Conservation (phyloP, 2,113 vertebrate genomes). For the Syrmaticus mikado region DNA sequence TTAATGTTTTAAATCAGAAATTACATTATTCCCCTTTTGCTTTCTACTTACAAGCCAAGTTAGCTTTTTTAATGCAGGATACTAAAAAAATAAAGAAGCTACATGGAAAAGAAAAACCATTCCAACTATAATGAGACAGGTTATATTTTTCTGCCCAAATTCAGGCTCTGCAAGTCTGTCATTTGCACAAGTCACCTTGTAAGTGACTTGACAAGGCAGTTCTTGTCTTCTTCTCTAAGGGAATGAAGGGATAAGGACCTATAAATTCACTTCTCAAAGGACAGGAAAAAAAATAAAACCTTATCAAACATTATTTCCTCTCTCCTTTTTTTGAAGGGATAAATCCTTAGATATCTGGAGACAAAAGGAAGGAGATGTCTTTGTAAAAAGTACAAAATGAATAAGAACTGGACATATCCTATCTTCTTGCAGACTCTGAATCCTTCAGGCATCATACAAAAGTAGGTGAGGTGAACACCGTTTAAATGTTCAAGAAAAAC, state of each 20-base stretch:
- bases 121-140: not conserved
- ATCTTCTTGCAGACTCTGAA: conserved; percentile 2
- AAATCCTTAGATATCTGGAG: not conserved
- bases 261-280: not conserved
- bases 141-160: not conserved
- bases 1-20: not conserved
- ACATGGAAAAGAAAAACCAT: not conserved
- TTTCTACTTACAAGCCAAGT: not conserved
- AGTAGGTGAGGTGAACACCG: not conserved
- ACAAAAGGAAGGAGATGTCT: not conserved
- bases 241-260: not conserved
- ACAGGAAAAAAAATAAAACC: not conserved
- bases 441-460: not conserved
- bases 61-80: not conserved
- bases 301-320: not conserved
- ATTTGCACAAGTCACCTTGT: conserved; percentile 22
- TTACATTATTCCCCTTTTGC: not conserved
- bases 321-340: not conserved
- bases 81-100: conserved; percentile 1
- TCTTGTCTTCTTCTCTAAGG: not conserved
- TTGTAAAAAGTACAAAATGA: not conserved
- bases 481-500: conserved; percentile 22
- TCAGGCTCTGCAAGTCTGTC: not conserved
- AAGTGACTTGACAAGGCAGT: not conserved
- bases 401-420: not conserved